Evolutionary conservation across 92 coral and sea anemone species (phyloP).

Genomic region (Scolanthus callimorphus): DNA sequence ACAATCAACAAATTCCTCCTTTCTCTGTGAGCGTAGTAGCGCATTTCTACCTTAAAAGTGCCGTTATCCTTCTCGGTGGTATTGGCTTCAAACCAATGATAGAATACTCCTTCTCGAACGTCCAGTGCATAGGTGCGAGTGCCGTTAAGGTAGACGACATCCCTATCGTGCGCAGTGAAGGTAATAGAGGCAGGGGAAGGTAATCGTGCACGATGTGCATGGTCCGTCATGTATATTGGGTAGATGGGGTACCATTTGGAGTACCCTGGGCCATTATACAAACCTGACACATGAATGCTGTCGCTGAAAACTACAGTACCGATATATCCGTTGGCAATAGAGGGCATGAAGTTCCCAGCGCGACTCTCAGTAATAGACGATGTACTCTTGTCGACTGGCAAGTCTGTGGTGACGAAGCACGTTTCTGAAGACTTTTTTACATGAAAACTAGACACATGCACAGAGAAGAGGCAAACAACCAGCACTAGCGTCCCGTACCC

Average conservation of each 20-base stretch:
- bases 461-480: too few relatives aligned
- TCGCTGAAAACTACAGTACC: constrained; percentile 77
- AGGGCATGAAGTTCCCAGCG: constrained; percentile 74
- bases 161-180: constrained; percentile 26
- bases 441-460: too few relatives aligned
- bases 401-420: constrained; percentile 45
- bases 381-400: constrained; percentile 44
- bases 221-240: constrained; percentile 56
- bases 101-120: constrained; percentile 65
- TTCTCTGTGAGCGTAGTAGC: constrained; percentile 77
- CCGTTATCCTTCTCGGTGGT: constrained; percentile 3
- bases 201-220: constrained; percentile 76
- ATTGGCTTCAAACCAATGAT: constrained; percentile 61
- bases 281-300: constrained; percentile 67
- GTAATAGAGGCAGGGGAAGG: constrained; percentile 68
- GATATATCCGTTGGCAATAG: constrained; percentile 74
- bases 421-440: constrained; percentile 53
- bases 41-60: constrained; percentile 45
- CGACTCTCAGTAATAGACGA: constrained; percentile 42
- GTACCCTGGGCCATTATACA: constrained; percentile 59
- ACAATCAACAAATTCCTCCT: constrained; percentile 58
- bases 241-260: constrained; percentile 59
- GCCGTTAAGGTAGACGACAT: constrained; percentile 16
- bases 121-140: constrained; percentile 55
- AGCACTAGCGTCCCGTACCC: too few relatives aligned